Conservation (phyloP, 2,888 invertebrate genomes). For the Toxonevra muliebris region DNA sequence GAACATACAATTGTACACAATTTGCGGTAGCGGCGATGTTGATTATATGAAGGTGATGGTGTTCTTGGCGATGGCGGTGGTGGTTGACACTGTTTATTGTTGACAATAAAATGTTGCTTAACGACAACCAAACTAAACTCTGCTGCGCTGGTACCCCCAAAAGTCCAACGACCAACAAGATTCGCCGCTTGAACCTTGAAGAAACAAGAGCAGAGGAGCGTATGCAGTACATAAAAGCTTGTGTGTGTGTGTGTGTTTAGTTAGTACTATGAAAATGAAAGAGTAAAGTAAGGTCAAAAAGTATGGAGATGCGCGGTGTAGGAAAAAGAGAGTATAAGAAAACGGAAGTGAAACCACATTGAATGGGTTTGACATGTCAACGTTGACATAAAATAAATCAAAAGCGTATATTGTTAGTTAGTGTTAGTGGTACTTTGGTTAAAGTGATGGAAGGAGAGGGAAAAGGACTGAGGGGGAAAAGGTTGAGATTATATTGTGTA, state of each 20-base stretch:
- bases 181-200: too few relatives aligned
- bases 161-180: too few relatives aligned
- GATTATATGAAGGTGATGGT: neutral
- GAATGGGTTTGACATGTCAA: slow-evolving; percentile 58
- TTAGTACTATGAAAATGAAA: too few relatives aligned
- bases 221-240: too few relatives aligned
- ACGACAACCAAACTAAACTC: slow-evolving; percentile 6
- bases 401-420: slow-evolving; percentile 11
- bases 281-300: too few relatives aligned
- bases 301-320: neutral
- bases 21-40: neutral
- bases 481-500: too few relatives aligned
- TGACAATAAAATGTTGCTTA: slow-evolving; percentile 27
- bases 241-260: neutral
- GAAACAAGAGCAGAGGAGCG: too few relatives aligned
- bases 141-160: too few relatives aligned
- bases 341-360: slow-evolving; percentile 36
- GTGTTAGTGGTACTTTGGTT: too few relatives aligned
- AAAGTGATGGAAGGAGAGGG: slow-evolving; percentile 43
- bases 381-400: slow-evolving; percentile 59
- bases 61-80: neutral
- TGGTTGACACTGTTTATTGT: slow-evolving; percentile 5
- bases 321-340: neutral
- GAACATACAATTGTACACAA: neutral
- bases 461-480: neutral